Evolutionary conservation across 2,113 vertebrate genomes (phyloP).

Genomic region (Poeciliopsis retropinna): DNA sequence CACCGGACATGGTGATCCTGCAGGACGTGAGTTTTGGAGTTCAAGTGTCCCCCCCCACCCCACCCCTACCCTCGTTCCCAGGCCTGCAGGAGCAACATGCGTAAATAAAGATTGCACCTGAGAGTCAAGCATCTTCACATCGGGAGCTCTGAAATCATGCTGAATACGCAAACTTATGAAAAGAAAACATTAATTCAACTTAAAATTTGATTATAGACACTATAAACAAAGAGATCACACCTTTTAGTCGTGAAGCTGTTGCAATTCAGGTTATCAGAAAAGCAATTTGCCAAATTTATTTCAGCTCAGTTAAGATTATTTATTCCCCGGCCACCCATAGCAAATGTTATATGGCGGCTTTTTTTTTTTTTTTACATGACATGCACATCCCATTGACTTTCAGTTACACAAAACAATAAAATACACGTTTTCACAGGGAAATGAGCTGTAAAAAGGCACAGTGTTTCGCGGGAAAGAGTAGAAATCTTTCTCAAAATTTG

Average conservation of each 20-base stretch:
- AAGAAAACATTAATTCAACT: not conserved
- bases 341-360: not conserved
- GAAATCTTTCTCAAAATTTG: slow-evolving; percentile 27
- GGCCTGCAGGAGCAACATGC: slow-evolving; percentile 32
- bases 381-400: not conserved
- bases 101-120: slow-evolving; percentile 59
- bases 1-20: slow-evolving; percentile 16
- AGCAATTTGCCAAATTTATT: not conserved
- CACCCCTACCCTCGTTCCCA: not conserved
- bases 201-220: not conserved
- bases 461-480: not conserved
- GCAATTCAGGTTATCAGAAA: not conserved
- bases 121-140: slow-evolving; percentile 30
- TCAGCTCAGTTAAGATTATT: not conserved
- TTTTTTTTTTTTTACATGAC: not conserved
- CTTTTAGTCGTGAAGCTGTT: not conserved
- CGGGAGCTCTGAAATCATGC: slow-evolving; percentile 45
- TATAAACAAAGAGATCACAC: not conserved
- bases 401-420: not conserved
- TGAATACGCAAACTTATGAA: not conserved
- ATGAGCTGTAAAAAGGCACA: not conserved
- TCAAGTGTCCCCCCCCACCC: slow-evolving; percentile 52
- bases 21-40: slow-evolving; percentile 42
- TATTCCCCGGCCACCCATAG: not conserved
- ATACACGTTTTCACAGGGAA: not conserved